A percentile compares a stretch with the other conserved stretches of the same genome.
phyloP scores from a whole-genome alignment of 2,113 vertebrate species.

The Tupaia tana region DNA sequence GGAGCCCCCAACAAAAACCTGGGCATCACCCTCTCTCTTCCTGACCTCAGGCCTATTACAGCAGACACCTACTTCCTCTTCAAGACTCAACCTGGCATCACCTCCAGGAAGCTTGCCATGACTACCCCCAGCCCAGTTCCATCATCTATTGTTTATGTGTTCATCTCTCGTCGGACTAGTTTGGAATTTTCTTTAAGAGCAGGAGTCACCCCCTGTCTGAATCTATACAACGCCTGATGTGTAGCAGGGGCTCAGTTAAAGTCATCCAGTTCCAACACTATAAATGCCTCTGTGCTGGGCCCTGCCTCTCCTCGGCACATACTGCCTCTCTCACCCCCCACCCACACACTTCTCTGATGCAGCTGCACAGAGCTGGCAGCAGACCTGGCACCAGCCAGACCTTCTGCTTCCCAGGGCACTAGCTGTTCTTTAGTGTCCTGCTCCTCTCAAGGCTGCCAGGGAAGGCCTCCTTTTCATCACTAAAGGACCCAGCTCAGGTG shows the following conservation, averaged over 20 bases:
- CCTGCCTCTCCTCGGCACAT: not conserved
- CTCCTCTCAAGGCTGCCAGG: not conserved
- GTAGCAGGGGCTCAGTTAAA: not conserved
- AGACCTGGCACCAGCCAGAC: not conserved
- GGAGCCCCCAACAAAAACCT: too few relatives aligned
- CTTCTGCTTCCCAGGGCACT: not conserved
- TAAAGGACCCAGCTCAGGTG: not conserved
- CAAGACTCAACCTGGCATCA: not conserved
- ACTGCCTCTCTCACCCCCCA: not conserved
- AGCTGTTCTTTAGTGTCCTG: not conserved
- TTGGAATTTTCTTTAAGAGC: not conserved
- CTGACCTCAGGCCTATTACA: not conserved
- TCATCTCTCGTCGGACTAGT: not conserved
- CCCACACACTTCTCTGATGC: not conserved
- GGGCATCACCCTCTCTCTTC: too few relatives aligned
- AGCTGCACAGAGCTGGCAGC: not conserved
- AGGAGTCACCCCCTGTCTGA: not conserved
- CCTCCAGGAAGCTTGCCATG: constrained; percentile 37
- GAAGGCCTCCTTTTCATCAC: not conserved
- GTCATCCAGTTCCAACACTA: not conserved
- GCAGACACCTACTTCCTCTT: not conserved
- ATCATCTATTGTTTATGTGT: not conserved
- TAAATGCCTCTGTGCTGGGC: not conserved
- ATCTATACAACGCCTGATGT: not conserved
- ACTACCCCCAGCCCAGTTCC: not conserved